Percentiles rank a stretch among this genome's conserved stretches.
Conservation (phyloP, 2,888 invertebrate genomes). For the Torymus auratus region DNA sequence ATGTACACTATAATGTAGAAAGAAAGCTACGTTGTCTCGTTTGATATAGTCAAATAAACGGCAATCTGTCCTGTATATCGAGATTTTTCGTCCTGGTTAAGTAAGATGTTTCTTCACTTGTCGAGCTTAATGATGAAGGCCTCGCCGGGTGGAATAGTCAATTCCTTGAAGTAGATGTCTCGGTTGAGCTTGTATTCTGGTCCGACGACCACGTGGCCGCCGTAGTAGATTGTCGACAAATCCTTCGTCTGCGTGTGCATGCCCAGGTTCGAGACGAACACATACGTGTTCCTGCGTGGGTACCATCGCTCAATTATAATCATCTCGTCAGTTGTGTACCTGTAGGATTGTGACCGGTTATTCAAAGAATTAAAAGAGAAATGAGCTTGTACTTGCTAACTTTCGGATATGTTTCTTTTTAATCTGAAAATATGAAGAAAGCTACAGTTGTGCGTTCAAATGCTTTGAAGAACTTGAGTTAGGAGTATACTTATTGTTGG, state of each 20-base stretch:
- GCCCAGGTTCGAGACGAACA: slow-evolving; percentile 86
- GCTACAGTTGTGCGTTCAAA: no score
- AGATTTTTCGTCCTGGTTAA: not conserved
- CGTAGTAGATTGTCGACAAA: slow-evolving; percentile 86
- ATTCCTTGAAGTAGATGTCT: slow-evolving; percentile 79
- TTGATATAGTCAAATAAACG: slow-evolving; percentile 21
- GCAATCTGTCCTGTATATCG: not conserved
- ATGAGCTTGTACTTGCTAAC: no score
- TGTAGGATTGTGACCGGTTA: slow-evolving; percentile 53
- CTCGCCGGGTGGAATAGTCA: slow-evolving; percentile 80
- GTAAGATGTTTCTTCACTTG: slow-evolving; percentile 74
- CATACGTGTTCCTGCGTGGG: slow-evolving; percentile 87
- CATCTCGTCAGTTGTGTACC: slow-evolving; percentile 81
- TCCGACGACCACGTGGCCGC: slow-evolving; percentile 82
- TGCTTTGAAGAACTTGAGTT: no score
- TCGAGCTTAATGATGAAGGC: slow-evolving; percentile 82
- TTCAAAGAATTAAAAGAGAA: no score
- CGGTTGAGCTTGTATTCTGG: slow-evolving; percentile 75
- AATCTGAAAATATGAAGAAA: no score
- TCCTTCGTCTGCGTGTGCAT: slow-evolving; percentile 81
- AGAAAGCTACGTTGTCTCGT: no score
- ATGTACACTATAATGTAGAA: no score
- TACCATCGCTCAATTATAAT: slow-evolving; percentile 88
- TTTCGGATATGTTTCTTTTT: no score
- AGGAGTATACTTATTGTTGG: no score